A percentile compares a stretch with the other conserved stretches of the same genome.
Conservation (phyloP, 2,888 invertebrate species). For the Agrochola circellaris region DNA sequence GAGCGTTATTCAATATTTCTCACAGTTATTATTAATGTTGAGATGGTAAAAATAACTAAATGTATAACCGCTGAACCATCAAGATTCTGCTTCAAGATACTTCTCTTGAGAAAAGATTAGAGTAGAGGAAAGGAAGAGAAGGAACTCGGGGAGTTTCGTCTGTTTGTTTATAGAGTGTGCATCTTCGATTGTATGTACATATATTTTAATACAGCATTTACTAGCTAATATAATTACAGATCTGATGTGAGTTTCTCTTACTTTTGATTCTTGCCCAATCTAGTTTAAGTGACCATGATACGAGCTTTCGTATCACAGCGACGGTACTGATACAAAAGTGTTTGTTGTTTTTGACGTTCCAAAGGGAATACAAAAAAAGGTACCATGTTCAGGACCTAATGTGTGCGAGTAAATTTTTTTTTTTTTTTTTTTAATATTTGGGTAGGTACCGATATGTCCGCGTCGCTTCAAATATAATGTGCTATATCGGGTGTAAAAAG, state of each 20-base stretch:
- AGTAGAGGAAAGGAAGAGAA: background rate
- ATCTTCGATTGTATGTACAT: background rate
- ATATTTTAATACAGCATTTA: background rate
- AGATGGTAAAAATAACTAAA: background rate
- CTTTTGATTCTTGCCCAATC: background rate
- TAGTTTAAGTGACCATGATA: background rate
- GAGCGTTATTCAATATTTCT: conserved; percentile 32
- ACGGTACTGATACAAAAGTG: background rate
- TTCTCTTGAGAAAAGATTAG: background rate
- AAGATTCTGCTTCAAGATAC: background rate
- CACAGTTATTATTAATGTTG: conserved; percentile 6
- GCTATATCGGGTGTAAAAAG: no score
- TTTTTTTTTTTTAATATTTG: no score
- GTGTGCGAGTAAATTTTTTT: no score
- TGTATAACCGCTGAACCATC: background rate
- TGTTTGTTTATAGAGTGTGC: background rate
- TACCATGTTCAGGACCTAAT: no score
- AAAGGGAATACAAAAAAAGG: background rate
- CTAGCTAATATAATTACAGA: background rate
- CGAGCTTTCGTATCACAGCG: background rate
- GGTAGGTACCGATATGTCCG: no score
- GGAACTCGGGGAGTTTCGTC: background rate
- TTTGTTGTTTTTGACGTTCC: background rate
- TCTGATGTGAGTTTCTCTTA: no score
- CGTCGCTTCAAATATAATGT: background rate